phyloP scores from a whole-genome alignment of 1,140 invertebrate genomes.

The Copidosoma floridanum region DNA sequence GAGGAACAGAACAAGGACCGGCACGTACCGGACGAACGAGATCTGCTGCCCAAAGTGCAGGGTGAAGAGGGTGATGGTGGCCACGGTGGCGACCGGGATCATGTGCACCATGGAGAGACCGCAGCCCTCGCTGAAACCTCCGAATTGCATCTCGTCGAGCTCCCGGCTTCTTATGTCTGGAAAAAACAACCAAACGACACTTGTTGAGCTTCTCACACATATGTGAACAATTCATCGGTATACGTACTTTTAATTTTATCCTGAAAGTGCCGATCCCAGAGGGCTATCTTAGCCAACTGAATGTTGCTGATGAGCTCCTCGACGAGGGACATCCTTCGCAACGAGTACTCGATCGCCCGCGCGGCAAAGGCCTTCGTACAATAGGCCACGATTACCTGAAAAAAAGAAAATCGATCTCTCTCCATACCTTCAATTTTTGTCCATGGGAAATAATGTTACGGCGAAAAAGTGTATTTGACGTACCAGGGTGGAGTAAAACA shows the following conservation, averaged over 20 bases:
- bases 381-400: constrained; percentile 29
- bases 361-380: constrained; percentile 31
- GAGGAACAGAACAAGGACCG: constrained; percentile 33
- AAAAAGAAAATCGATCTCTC: too few relatives aligned
- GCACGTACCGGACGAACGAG: constrained; percentile 30
- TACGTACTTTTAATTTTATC: constrained; percentile 16
- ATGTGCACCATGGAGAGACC: constrained; percentile 35
- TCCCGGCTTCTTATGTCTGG: constrained; percentile 30
- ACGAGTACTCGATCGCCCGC: constrained; percentile 29
- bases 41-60: not conserved
- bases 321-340: constrained; percentile 27
- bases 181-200: too few relatives aligned
- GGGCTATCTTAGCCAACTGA: constrained; percentile 32
- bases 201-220: not conserved
- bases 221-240: too few relatives aligned
- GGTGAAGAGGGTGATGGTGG: constrained; percentile 23
- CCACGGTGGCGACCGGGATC: constrained; percentile 33
- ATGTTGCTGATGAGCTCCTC: constrained; percentile 35
- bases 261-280: constrained; percentile 32
- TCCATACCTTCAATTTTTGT: too few relatives aligned
- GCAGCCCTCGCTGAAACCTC: constrained; percentile 33
- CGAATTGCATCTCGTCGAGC: constrained; percentile 31
- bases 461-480: too few relatives aligned
- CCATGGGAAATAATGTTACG: too few relatives aligned
- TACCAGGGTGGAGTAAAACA: not conserved